Evolutionary conservation across 2,797 vertebrate species (phyloP).

Genomic region (Acipenser oxyrinchus): DNA sequence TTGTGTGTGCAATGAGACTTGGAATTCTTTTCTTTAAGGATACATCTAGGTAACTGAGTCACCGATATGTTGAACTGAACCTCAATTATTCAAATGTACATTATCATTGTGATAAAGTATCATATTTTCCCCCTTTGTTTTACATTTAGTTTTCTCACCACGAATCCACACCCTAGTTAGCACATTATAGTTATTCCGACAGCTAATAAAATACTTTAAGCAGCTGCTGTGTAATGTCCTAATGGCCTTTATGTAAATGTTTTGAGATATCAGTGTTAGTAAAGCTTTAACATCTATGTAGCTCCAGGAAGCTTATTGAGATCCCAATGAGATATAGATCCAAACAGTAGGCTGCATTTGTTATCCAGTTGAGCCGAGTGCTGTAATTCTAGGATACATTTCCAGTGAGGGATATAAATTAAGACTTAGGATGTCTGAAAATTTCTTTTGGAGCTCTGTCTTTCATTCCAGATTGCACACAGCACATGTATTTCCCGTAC

Average conservation of each 20-base stretch:
- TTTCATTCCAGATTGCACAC: slow-evolving; percentile 38
- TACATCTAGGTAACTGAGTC: too few relatives aligned
- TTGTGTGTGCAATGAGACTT: too few relatives aligned
- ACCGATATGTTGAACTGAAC: too few relatives aligned
- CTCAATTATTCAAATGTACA: too few relatives aligned
- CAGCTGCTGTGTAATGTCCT: not conserved
- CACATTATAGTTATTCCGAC: slow-evolving; percentile 3
- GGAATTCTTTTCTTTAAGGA: too few relatives aligned
- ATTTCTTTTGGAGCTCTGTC: slow-evolving; percentile 29
- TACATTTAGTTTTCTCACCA: not conserved
- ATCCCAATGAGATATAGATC: slow-evolving; percentile 41
- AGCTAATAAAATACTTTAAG: not conserved
- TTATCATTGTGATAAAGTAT: too few relatives aligned
- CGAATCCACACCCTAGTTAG: not conserved
- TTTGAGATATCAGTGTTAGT: slow-evolving; percentile 25
- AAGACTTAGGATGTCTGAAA: slow-evolving; percentile 35
- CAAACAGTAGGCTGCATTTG: slow-evolving; percentile 36
- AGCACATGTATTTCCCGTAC: slow-evolving; percentile 46
- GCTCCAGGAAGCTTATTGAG: slow-evolving; percentile 35
- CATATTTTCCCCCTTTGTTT: not conserved
- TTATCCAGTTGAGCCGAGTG: slow-evolving; percentile 37
- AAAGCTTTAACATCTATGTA: slow-evolving; percentile 36
- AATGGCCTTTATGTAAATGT: slow-evolving; percentile 11
- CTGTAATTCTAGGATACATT: slow-evolving; percentile 24
- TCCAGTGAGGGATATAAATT: slow-evolving; percentile 28